Base-by-base conservation (phyloP, 2,797 vertebrate genomes). In the Acanthurus tractus region DNA sequence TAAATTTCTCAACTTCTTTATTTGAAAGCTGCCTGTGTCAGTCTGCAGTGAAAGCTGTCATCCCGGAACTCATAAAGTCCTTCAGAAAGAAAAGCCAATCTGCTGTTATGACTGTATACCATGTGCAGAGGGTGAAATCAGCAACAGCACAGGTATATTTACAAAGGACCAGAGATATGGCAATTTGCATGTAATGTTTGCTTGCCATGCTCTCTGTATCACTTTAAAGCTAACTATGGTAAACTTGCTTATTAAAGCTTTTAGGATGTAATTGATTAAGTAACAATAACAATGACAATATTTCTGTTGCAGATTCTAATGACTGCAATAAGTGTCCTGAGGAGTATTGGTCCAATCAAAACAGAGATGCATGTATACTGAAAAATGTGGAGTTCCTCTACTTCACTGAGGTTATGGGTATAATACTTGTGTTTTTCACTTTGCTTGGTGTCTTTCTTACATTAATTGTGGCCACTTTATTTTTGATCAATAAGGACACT, bases 101-200 rank as follows among this genome's bases (percentile, higher is more conserved):
- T 94, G 93, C 86, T 93, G 93, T 82, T 94, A 91, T 78, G 92
- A 94, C 80, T 94, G 92, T 82, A 62, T 93, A 67, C 79, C 81
- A 38, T 94, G 94, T 93, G 89, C 93, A 73, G 88, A 93, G 25
- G 94, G 94, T 78, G 92, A 95, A 81, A 89, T 95, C 78, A 95
- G 93, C 86, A 95, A 93, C 80, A 72, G 62, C 8, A 94, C 93
- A 95, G 93, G 94, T 95, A 93, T 44, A 78, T 42, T 45, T 36
- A 84, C 72, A 10, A 48, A 38, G 70, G 5, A 65, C 20, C 8
- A 48, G 17, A 57, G 18, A 57, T 40, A 65, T 46, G 22, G 1
- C 2, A 72, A 25, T 17, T 23, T 78, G 1, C 45, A 66, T 17
- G 70, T 10, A 57, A 17, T 66, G 17, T 79, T 86, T 59, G 12